Base-by-base conservation (phyloP, 1,140 invertebrate species). In the Ectropis grisescens region DNA sequence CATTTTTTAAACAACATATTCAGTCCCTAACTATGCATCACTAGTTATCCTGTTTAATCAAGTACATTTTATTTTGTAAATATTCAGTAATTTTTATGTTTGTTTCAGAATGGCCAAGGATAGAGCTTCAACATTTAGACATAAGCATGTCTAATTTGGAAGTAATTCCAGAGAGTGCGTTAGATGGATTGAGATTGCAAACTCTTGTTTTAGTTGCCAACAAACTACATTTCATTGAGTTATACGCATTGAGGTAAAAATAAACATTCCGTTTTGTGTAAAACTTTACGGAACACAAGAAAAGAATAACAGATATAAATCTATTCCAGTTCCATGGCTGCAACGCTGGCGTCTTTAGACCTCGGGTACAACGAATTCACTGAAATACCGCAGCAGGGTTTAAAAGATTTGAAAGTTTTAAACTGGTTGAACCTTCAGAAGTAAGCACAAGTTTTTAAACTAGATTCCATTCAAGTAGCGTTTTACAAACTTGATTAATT, bases 401-500 rank as follows among this genome's bases (percentile, higher is more conserved):
- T 92, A 36, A 85, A 83, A 57, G 84, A 86, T 35, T 82, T 92
- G 23, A 85, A 85, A 65, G 84, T 85, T 50, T 79, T 91, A 42
- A 88, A 90, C 62, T 91, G 89, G 90, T 82, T 91, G 37, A 91
- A 91, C 79, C 79, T 91, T 30, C 88, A 90, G 72, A 89, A 89
- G 90, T 91, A 85, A 84, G 84, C 65, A 37, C 29, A 37, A 37
- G 25, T 48, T 56, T 43, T 28, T 16, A 40, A 48, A 53, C 28
- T 46, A 47, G 44, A 42, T 51, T 47, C 16, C 19, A 38, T 56
- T 37, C 44, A 47, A 36, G 15, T 47, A 32, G 15, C 14, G 31
- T 19, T 43, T 41, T 23, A 37, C 29, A 46, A 29, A 36, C 37
- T 40, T 43, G 23, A 30, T 41, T 41, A 38, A 37, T 29, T n/a